Percentiles rank a stretch among this genome's conserved stretches.
Conservation (phyloP, 2,888 invertebrate species). For the Spodoptera exigua region DNA sequence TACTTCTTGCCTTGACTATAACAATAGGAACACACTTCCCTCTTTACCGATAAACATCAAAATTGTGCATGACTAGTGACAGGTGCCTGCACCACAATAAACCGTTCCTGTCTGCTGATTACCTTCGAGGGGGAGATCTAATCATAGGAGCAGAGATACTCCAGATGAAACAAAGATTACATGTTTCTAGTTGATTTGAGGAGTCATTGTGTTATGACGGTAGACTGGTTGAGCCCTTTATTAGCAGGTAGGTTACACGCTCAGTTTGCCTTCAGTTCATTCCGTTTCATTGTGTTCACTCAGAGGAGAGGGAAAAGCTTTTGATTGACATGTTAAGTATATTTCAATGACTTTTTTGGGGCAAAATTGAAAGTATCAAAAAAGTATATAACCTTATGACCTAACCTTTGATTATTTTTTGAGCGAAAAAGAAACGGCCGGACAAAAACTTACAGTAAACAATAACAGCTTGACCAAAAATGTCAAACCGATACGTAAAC, state of each 20-base stretch:
- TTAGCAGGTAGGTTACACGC: conserved; percentile 4
- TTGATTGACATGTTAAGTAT: conserved; percentile 3
- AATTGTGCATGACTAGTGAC: conserved; percentile 48
- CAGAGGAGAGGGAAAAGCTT: too few species aligned
- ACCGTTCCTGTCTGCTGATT: conserved; percentile 51
- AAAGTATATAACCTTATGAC: too few species aligned
- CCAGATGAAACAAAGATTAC: conserved; percentile 28
- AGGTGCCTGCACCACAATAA: conserved; percentile 45
- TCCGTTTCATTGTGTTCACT: conserved; percentile 7
- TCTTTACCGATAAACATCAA: conserved; percentile 38
- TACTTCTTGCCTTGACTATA: neutral
- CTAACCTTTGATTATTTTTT: too few species aligned
- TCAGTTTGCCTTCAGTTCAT: conserved; percentile 11
- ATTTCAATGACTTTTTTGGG: too few species aligned
- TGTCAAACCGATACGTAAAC: neutral
- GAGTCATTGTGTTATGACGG: conserved; percentile 24
- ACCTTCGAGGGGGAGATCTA: conserved; percentile 42
- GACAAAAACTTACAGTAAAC: too few species aligned
- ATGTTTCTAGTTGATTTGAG: conserved; percentile 45
- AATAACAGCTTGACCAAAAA: neutral
- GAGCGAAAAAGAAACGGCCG: too few species aligned
- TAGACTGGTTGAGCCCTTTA: neutral
- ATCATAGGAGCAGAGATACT: conserved; percentile 33
- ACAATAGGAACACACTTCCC: conserved; percentile 29
- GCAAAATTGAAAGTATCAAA: too few species aligned